A percentile compares a stretch with the other conserved stretches of the same genome.
These are phyloP conservation scores for Huso huso DNA, from an alignment of 2,797 vertebrate species.

Conservation along the genomic window DNA sequence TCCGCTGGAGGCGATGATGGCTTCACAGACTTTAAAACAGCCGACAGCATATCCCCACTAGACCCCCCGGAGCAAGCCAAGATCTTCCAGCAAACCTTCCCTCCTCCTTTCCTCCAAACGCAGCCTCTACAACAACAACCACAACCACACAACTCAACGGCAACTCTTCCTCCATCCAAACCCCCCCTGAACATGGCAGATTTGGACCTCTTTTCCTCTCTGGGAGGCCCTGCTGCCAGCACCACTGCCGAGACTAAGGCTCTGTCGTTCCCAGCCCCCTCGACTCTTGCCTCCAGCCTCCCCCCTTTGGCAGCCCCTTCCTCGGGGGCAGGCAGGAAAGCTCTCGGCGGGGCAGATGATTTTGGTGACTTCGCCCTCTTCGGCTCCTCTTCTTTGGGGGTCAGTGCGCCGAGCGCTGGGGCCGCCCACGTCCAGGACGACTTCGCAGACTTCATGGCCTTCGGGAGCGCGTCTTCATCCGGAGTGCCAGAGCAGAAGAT, in stretches of 20 bases:
- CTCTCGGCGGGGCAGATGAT: conserved; percentile 63
- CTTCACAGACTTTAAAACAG: conserved; percentile 98
- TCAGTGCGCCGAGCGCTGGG: conserved; percentile 51
- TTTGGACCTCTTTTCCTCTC: conserved; percentile 83
- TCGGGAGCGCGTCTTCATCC: conserved; percentile 63
- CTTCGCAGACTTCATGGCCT: conserved; percentile 97
- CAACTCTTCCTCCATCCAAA: conserved; percentile 66
- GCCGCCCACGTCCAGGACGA: conserved; percentile 70
- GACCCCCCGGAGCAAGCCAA: conserved; percentile 79
- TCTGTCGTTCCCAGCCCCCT: conserved; percentile 54
- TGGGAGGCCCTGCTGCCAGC: conserved; percentile 38
- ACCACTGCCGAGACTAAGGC: conserved; percentile 59
- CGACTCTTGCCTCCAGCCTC: conserved; percentile 36
- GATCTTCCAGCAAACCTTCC: conserved; percentile 72
- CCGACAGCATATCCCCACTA: conserved; percentile 88
- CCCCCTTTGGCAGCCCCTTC: conserved; percentile 45
- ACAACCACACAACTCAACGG: conserved; percentile 29
- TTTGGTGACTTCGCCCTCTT: conserved; percentile 94
- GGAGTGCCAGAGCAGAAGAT: conserved; percentile 32
- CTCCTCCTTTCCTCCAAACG: conserved; percentile 62
- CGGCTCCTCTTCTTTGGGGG: conserved; percentile 42
- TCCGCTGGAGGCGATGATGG: conserved; percentile 77
- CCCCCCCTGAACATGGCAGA: conserved; percentile 80
- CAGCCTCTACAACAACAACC: conserved; percentile 60
- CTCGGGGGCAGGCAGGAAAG: conserved; percentile 44